phyloP scores from a whole-genome alignment of 2,113 vertebrate genomes.

The Sterna hirundo region DNA sequence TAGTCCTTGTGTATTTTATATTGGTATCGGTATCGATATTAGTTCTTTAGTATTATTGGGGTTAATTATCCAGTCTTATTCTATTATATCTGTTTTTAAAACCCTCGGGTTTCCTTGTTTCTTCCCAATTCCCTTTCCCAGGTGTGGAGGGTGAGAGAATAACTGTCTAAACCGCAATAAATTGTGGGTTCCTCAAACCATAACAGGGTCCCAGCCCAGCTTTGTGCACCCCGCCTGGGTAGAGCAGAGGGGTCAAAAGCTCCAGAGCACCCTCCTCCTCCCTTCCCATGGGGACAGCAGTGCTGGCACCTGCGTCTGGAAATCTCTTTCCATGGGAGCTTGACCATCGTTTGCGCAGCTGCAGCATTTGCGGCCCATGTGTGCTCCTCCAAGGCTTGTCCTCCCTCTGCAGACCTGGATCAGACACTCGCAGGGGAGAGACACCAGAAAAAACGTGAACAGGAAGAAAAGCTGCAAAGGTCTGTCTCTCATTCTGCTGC shows the following conservation, averaged over 20 bases:
- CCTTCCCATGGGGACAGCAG: not conserved
- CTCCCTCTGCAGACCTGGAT: not conserved
- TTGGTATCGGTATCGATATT: not conserved
- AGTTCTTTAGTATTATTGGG: not conserved
- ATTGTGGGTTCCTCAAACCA: not conserved
- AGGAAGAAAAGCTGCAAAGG: not conserved
- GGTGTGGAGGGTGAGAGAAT: not conserved
- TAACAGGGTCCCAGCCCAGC: not conserved
- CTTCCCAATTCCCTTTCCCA: not conserved
- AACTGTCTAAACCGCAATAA: not conserved
- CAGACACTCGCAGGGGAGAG: not conserved
- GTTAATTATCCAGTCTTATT: not conserved
- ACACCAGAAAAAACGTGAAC: not conserved
- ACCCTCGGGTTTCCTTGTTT: not conserved
- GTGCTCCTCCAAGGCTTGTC: not conserved
- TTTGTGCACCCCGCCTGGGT: not conserved
- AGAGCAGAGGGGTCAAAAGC: not conserved
- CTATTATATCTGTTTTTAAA: not conserved
- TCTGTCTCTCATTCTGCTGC: not conserved
- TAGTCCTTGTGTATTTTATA: not conserved
- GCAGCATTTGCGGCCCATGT: constrained; percentile 33
- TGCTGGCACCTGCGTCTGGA: not conserved
- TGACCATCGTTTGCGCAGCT: not conserved
- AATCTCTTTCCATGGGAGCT: not conserved
- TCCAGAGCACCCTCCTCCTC: not conserved